A percentile compares a stretch with the other conserved stretches of the same genome.
Evolutionary conservation across 2,113 vertebrate species (phyloP).

Genomic region (Sclerurus mexicanus): DNA sequence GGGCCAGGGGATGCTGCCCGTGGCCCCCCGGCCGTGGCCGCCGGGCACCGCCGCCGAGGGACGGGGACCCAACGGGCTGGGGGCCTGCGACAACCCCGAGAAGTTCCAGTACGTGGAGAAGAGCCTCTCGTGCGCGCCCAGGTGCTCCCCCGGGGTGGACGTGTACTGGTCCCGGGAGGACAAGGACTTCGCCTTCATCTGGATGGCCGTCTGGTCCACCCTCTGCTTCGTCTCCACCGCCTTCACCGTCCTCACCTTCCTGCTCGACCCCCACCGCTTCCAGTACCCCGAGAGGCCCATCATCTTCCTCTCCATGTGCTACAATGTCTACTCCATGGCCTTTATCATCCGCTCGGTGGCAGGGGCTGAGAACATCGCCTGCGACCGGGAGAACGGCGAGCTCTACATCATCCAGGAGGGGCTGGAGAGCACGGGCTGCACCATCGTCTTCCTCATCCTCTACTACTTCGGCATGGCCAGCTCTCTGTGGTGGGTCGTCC

Average conservation of each 20-base stretch:
- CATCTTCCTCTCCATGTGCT: conserved; percentile 99
- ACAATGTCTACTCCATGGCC: conserved; percentile 95
- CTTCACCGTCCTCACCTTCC: conserved; percentile 96
- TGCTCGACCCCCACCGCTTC: conserved; percentile 94
- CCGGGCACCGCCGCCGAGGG: conserved; percentile 43
- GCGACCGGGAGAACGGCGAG: conserved; percentile 89
- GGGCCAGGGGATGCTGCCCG: conserved; percentile 86
- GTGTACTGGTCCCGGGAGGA: conserved; percentile 94
- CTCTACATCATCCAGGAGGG: conserved; percentile 96
- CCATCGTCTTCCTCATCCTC: conserved; percentile 95
- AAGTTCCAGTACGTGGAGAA: conserved; percentile 96
- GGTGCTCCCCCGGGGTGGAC: conserved; percentile 89
- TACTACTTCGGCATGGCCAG: conserved; percentile 99
- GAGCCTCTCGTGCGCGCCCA: conserved; percentile 89
- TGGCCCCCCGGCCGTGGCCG: conserved; percentile 80
- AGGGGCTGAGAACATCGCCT: conserved; percentile 92
- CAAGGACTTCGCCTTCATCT: conserved; percentile 96
- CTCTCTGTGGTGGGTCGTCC: conserved; percentile 96
- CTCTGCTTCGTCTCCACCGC: conserved; percentile 95
- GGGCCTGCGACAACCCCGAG: conserved; percentile 87
- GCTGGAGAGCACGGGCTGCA: conserved; percentile 94
- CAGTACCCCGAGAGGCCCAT: conserved; percentile 97
- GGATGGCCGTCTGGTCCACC: conserved; percentile 96
- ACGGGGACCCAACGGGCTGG: conserved; percentile 56
- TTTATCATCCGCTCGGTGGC: conserved; percentile 95